Base-by-base conservation (phyloP, 2,888 invertebrate genomes). In the Coleophora flavipennella region DNA sequence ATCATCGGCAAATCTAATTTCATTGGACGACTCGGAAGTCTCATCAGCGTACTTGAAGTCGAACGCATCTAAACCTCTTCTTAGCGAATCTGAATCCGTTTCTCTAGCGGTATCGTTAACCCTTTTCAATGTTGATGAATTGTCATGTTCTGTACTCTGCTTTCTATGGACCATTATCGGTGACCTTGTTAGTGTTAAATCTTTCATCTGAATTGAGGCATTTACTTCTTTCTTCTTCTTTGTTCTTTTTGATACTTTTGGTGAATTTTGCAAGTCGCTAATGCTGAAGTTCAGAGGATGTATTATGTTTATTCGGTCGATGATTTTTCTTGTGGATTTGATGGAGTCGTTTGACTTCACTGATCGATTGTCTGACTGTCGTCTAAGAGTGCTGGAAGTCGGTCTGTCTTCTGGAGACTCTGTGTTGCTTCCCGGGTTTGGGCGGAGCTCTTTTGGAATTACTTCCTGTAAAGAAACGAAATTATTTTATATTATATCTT, bases 11-110 rank as follows among this genome's bases (percentile, higher is more conserved):
- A 79, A 83, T 53, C 76, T 79, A 6, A 83, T 80, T 51, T 85
- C 84, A 45, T 71, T 76, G 0, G 85, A 85, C 14, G 83, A 81
- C 56, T 88, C 88, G 1, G 88, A 89, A 49, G 87, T 88, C 28
- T 92, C 92, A 55, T 92, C 92, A 7, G 89, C 92, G 61, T 89
- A 92, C 57, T 87, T 89, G 35, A 92, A 88, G 50, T 91, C 91
- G 38, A 87, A 87, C 39, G 89, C 74, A 51, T 87, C 87, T 35
- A 86, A 79, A 47, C 76, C 85, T 50, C 87, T 83, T 55, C 87
- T 88, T 9, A 89, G 59, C 0, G 78, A 76, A 43, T 84, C 80
- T 43, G 57, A 35, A 11, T 89, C 89, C 0, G 89, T 89, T 60
- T 92, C 92, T 53, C 90, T 89, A 0, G 87, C 85, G n/a, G 84